Base-by-base conservation (phyloP, 2,888 invertebrate genomes). In the Acronicta aceris region DNA sequence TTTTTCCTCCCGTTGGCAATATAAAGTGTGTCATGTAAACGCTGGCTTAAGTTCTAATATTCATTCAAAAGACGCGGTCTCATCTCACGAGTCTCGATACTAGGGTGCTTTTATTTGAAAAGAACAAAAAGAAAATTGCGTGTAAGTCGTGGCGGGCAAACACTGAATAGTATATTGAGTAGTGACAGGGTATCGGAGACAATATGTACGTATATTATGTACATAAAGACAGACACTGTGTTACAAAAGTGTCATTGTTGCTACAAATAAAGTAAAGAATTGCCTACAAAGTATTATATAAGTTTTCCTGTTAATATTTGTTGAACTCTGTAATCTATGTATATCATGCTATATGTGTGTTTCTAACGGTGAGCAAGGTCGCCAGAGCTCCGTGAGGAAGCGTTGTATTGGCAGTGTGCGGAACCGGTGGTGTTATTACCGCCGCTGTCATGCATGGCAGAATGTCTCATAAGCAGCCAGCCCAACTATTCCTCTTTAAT, bases 141-240 rank as follows among this genome's bases (percentile, higher is more conserved):
- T 73, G 65, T 66, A 62, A 77, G 67, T 72, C 71, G 65, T 68
- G 67, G 59, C 66, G 64, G 50, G 64, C 66, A 74, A 71, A 78
- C 65, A 76, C 69, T 75, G 71, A 72, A 74, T 72, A 64, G 69
- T 71, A 76, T 77, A 81, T 79, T 73, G 75, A 78, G 59, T 76
- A 68, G 60, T 45, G 33, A 64, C 58, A 63, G 59, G 69, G 33
- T 45, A 55, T 59, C 61, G 50, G 42, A 58, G 54, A 62, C 53
- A 59, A 50, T 65, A 58, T 65, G 48, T 46, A 56, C 41, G 61
- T 46, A 50, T 46, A 50, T 46, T 49, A 45, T 52, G 27, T 49
- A 46, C 33, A 33, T 30, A 27, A 5, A 47, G 16, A 30, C 13
- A 48, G 21, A 36, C 21, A 43, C 38, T 10, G 47, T 57, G 45